Conservation (phyloP, 2,113 vertebrate species). For the Oxyura jamaicensis region DNA sequence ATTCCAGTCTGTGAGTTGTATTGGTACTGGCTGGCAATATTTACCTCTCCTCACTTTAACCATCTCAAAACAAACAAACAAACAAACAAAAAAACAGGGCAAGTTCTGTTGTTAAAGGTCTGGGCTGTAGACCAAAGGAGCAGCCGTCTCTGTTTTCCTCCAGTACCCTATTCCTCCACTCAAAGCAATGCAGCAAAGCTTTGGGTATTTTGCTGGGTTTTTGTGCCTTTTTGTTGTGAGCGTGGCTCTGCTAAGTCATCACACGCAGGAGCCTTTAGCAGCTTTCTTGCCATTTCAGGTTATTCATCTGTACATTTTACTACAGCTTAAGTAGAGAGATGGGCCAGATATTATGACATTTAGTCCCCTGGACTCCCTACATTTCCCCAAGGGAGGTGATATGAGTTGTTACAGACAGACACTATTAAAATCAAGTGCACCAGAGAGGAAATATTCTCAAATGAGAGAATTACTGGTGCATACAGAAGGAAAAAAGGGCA, state of each 20-base stretch:
- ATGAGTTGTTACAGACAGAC: slow-evolving; percentile 61
- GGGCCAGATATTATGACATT: slow-evolving; percentile 54
- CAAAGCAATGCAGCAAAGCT: background rate
- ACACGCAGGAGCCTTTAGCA: slow-evolving; percentile 40
- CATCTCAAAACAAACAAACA: background rate
- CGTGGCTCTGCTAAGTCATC: background rate
- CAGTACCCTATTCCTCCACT: background rate
- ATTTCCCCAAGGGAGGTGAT: slow-evolving; percentile 55
- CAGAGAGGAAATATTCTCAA: slow-evolving; percentile 58
- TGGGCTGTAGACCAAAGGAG: background rate
- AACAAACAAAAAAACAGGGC: background rate
- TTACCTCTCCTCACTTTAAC: background rate
- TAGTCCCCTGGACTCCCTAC: slow-evolving; percentile 50
- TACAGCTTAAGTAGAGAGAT: slow-evolving; percentile 42
- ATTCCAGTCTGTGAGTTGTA: fast-evolving
- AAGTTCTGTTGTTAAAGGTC: background rate
- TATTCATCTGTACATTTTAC: slow-evolving; percentile 50
- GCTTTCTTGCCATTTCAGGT: slow-evolving; percentile 49
- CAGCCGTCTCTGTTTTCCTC: background rate
- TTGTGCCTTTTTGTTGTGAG: slow-evolving; percentile 18
- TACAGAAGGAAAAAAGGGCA: background rate
- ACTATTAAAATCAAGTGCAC: slow-evolving; percentile 68
- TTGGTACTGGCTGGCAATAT: background rate
- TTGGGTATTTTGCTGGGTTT: background rate
- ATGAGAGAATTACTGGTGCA: slow-evolving; percentile 52